Conservation (phyloP, 1,140 invertebrate genomes). For the Tribolium madens region DNA sequence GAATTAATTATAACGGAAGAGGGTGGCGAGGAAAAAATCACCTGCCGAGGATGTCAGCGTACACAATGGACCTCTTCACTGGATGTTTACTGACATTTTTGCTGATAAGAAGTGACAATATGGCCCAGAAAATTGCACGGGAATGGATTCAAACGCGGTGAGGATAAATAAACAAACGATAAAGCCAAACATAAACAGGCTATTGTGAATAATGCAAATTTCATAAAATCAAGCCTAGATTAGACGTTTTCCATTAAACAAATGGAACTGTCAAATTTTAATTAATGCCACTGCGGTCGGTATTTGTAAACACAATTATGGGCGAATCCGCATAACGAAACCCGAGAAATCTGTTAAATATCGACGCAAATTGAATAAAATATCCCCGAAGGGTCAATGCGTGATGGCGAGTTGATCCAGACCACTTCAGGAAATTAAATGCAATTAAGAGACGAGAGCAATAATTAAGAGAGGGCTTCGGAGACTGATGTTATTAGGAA, state of each 20-base stretch:
- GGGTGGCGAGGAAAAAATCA: constrained; percentile 1
- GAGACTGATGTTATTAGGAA: neutral
- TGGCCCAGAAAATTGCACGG: constrained; percentile 21
- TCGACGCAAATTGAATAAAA: constrained; percentile 43
- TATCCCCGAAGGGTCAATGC: constrained; percentile 17
- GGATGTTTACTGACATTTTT: neutral
- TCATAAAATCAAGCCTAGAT: constrained; percentile 26
- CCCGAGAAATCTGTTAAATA: constrained; percentile 41
- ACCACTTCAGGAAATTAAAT: constrained; percentile 45
- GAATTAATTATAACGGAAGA: constrained; percentile 21
- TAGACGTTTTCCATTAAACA: constrained; percentile 35
- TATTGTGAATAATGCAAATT: constrained; percentile 26
- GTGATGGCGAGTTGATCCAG: constrained; percentile 28
- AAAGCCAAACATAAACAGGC: constrained; percentile 9
- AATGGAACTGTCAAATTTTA: constrained; percentile 29
- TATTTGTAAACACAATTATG: constrained; percentile 43
- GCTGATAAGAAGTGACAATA: constrained; percentile 15
- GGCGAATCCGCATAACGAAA: constrained; percentile 18
- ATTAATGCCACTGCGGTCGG: constrained; percentile 20
- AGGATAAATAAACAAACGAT: constrained; percentile 34
- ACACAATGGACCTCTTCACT: neutral
- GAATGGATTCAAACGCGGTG: neutral
- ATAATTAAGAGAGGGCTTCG: constrained; percentile 19
- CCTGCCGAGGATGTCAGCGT: neutral
- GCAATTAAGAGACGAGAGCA: constrained; percentile 28